Percentiles rank a stretch among this genome's conserved stretches.
Evolutionary conservation across 2,797 vertebrate genomes (phyloP).

Genomic region (Anableps anableps): DNA sequence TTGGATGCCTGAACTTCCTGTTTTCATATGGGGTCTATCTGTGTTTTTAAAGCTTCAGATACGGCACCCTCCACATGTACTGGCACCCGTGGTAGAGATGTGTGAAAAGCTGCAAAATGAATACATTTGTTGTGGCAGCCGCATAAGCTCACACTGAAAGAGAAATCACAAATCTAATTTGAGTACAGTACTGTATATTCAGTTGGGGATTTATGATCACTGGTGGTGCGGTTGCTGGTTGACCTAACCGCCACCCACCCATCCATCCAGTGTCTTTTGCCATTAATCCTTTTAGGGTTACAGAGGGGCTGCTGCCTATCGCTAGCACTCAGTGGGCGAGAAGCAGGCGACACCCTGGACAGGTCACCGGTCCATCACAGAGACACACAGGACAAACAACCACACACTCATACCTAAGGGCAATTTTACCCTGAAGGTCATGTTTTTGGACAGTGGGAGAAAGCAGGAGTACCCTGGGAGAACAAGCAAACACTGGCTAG

Average conservation of each 20-base stretch:
- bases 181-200: background rate
- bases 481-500: too few relatives aligned
- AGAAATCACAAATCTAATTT: background rate
- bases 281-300: background rate
- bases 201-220: background rate
- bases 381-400: too few relatives aligned
- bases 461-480: too few relatives aligned
- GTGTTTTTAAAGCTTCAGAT: conserved; percentile 11
- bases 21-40: conserved; percentile 10
- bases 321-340: too few relatives aligned
- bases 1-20: background rate
- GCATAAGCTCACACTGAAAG: background rate
- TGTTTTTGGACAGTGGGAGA: too few relatives aligned
- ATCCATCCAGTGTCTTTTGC: background rate
- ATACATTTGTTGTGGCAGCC: background rate
- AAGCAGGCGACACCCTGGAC: too few relatives aligned
- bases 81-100: background rate
- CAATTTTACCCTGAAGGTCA: too few relatives aligned
- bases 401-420: too few relatives aligned
- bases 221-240: background rate
- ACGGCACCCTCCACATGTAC: background rate
- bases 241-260: background rate
- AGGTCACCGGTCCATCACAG: too few relatives aligned
- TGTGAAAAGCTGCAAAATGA: background rate
- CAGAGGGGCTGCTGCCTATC: too few relatives aligned